Evolutionary conservation across 2,113 vertebrate genomes (phyloP).

Genomic region (Actenoides lindsayi): DNA sequence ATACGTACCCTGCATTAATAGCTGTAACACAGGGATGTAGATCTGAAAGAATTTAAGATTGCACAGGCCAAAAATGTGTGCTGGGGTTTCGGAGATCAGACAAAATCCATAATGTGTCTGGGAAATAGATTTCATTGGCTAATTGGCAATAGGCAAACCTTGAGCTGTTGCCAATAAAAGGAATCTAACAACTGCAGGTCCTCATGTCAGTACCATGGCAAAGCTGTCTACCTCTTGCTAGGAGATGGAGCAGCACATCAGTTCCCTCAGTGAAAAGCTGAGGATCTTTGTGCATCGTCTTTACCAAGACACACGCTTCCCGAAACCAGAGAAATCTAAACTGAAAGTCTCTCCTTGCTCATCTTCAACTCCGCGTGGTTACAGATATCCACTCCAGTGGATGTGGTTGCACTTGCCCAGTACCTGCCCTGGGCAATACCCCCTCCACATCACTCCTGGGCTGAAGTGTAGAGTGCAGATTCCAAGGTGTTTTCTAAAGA

Average conservation of each 20-base stretch:
- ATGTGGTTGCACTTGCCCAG: accelerated
- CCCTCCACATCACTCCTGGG: not conserved
- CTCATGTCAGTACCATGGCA: not conserved
- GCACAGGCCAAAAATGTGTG: not conserved
- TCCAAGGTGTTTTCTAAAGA: not conserved
- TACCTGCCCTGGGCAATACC: not conserved
- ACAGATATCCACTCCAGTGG: accelerated
- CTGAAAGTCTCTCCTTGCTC: not conserved
- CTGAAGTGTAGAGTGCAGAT: not conserved
- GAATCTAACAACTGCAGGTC: not conserved
- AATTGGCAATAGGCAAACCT: not conserved
- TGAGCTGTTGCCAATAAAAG: not conserved
- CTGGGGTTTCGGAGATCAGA: not conserved
- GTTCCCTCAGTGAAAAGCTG: not conserved
- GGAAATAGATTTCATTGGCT: not conserved
- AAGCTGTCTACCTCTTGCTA: not conserved
- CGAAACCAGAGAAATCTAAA: not conserved
- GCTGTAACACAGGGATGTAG: not conserved
- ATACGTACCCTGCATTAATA: conserved; percentile 60
- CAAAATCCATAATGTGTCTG: not conserved
- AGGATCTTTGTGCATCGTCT: not conserved
- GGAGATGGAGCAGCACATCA: not conserved
- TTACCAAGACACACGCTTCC: not conserved
- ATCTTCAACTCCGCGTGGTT: accelerated
- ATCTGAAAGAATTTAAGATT: conserved; percentile 41